A percentile compares a stretch with the other conserved stretches of the same genome.
phyloP scores from a whole-genome alignment of 2,888 invertebrate genomes.

The Eudemis profundana region DNA sequence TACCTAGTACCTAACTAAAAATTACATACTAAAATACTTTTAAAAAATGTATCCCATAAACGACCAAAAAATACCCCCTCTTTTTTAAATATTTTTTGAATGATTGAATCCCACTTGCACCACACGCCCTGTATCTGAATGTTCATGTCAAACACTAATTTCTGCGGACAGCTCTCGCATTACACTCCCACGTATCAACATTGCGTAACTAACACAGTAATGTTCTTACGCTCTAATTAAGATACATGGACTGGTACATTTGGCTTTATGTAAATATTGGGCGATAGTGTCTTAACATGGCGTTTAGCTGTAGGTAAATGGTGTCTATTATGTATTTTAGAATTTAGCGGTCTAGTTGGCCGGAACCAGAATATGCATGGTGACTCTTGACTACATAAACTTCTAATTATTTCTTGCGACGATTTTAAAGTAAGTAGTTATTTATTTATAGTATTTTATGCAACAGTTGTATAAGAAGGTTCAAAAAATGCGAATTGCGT shows the following conservation, averaged over 20 bases:
- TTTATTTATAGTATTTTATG: too few species aligned
- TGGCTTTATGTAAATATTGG: conserved; percentile 23
- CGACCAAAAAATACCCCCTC: too few species aligned
- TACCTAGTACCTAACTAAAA: too few species aligned
- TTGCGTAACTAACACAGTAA: conserved; percentile 44
- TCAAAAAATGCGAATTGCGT: too few species aligned
- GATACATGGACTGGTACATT: conserved; percentile 38
- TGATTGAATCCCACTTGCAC: conserved; percentile 11
- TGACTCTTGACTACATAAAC: too few species aligned
- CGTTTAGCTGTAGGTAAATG: conserved; percentile 7
- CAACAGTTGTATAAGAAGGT: too few species aligned
- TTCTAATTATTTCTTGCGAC: too few species aligned
- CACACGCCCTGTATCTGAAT: conserved; percentile 37
- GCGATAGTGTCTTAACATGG: conserved; percentile 1
- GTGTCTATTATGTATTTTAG: neutral
- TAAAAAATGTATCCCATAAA: too few species aligned
- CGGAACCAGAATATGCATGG: too few species aligned
- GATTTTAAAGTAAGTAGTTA: too few species aligned
- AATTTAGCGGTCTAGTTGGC: neutral
- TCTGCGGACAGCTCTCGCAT: conserved; percentile 43
- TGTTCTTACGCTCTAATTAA: conserved; percentile 43
- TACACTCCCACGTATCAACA: conserved; percentile 45
- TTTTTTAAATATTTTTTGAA: too few species aligned
- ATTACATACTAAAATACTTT: too few species aligned
- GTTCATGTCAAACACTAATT: conserved; percentile 45